Evolutionary conservation across 2,113 vertebrate species (phyloP), one percentile per base, ranked within the genome.

Genomic region (Puffinus mauretanicus): DNA sequence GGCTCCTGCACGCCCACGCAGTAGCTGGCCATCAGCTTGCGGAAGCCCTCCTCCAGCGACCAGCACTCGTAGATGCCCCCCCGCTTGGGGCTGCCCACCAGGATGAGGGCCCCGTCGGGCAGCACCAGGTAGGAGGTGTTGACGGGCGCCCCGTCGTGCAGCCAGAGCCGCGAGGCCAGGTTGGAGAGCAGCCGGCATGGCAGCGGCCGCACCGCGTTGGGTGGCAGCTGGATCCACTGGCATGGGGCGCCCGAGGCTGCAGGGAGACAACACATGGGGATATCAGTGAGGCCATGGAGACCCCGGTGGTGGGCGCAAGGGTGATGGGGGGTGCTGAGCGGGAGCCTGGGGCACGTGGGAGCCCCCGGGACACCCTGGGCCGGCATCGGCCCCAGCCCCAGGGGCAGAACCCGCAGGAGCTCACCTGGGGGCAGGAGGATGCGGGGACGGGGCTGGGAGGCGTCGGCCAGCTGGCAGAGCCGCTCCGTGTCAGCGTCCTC

Each of bases 1-100:
- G 4, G 65, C 47, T 86, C 93, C 47, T 61, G 92, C 61, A 97
- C 92, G 8, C 93, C 80, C 32, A 99, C 98, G 1, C 99, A 99
- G 97, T 99, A 99, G 97, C 98, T 99, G 51, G 98, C 98, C 97
- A 99, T 98, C 81, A 99, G 98, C 97, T 99, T 98, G 80, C n/a
- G 96, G 97, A 99, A 99, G 64, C 98, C 98, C 30, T 98, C 98
- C 94, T 99, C 99, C 87, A 98, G 97, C 0, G 99, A 99, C 99
- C 99, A 99, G 97, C 99, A 99, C 97, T 99, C 98, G 4, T 99
- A 99, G 49, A 95, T 97, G 38, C 99, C 99, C 3, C 97, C 97
- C 0, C 93, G 97, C 85, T 98, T 98, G 0, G 98, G 98, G 69
- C 98, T 98, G 84, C 99, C 99, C 71, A 99, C 99, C 88, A 99